Evolutionary conservation across 1,140 invertebrate genomes (phyloP), one percentile per base, ranked within the genome.

Genomic region (Coelopa frigida): DNA sequence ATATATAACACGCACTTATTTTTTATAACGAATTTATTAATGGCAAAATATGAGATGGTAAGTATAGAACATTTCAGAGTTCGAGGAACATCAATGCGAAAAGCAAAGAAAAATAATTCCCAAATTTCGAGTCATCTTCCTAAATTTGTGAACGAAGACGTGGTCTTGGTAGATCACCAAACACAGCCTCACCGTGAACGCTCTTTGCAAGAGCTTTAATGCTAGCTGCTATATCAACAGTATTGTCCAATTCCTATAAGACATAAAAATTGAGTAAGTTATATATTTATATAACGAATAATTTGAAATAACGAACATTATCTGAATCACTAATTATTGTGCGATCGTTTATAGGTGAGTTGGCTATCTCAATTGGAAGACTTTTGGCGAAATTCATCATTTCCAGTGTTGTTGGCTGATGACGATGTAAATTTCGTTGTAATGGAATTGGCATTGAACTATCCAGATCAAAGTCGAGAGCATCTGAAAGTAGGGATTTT

Each of bases 191-290:
- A 51, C 85, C 87, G 69, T 88, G 85, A 35, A 91, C 84, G 56
- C 87, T 91, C 55, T 84, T 82, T 29, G 88, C 87, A 53, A 92
- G 66, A 17, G 87, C 88, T 69, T 87, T 85, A 55, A 92, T 91
- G 57, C 84, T 88, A 29, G 87, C 87, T 51, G 86, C 85, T 58
- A 92, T 91, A 58, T 90, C 84, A 44, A 78, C 51, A 11, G 48
- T 66, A 48, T 66, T 64, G 49, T 67, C 63, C 44, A 67, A 41
- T 20, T 58, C 57, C 63, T 67, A 42, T 11, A 36, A 46, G 5
- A 11, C 21, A 51, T 12, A 39, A 15, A 42, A 32, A 42, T 11
- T 10, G 0, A 11, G 8, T 10, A 1, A 10, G 23, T 37, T 44
- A 31, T 1, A 17, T 20, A 35, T 20, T 50, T 36, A 48, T 21